A percentile compares a stretch with the other conserved stretches of the same genome.
These are phyloP conservation scores for Heliothis virescens DNA, from an alignment of 1,140 invertebrate species.

Conservation along the genomic window DNA sequence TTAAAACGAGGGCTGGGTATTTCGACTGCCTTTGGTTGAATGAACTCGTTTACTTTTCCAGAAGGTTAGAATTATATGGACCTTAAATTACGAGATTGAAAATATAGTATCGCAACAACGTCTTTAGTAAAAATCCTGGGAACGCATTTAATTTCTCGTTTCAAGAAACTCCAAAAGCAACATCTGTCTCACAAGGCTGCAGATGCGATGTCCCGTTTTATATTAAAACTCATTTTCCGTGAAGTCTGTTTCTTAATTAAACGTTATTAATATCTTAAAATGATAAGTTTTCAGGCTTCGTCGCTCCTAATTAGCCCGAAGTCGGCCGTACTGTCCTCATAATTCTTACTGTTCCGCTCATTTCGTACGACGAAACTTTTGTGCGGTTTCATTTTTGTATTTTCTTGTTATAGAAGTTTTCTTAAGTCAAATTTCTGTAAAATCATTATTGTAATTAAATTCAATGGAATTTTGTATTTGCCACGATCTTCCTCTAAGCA, in stretches of 20 bases:
- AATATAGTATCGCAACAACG: neutral
- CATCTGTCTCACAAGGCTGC: slow-evolving; percentile 13
- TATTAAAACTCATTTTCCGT: slow-evolving; percentile 42
- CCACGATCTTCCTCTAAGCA: too few relatives aligned
- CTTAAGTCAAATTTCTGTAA: slow-evolving; percentile 8
- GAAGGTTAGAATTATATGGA: neutral
- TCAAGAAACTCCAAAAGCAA: neutral
- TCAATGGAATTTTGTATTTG: too few relatives aligned
- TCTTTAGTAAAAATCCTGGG: neutral
- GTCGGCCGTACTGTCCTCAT: slow-evolving; percentile 36
- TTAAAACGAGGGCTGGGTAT: slow-evolving; percentile 1
- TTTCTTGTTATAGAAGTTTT: slow-evolving; percentile 35
- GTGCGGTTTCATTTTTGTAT: slow-evolving; percentile 40
- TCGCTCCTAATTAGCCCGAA: slow-evolving; percentile 43
- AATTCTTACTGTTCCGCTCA: slow-evolving; percentile 38
- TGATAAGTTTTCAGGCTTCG: slow-evolving; percentile 48
- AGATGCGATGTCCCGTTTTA: slow-evolving; percentile 27
- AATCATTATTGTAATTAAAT: neutral
- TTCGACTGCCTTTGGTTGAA: slow-evolving; percentile 7
- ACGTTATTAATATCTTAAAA: slow-evolving; percentile 50
- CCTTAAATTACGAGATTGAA: too few relatives aligned
- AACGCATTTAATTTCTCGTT: neutral
- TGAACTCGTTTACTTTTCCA: neutral
- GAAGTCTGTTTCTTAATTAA: slow-evolving; percentile 47
- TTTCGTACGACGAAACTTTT: slow-evolving; percentile 34